Percentiles rank a stretch among this genome's conserved stretches.
These are phyloP conservation scores for Coreoperca whiteheadi DNA, from an alignment of 2,113 vertebrate genomes.

Conservation along the genomic window DNA sequence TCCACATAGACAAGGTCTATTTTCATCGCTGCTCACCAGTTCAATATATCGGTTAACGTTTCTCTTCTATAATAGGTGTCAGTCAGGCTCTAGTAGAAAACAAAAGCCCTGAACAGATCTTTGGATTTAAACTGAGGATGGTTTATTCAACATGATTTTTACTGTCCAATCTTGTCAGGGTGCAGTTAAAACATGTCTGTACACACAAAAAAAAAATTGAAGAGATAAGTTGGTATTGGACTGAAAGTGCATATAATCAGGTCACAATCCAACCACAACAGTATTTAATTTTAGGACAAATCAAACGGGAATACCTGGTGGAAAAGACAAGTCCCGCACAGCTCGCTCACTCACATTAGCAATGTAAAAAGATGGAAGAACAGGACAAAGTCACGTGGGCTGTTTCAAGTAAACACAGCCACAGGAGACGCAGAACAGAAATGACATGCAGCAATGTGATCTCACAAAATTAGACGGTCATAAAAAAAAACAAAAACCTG, in stretches of 20 bases:
- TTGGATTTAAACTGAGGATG: neutral
- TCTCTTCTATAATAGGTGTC: too few relatives aligned
- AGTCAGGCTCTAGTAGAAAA: too few relatives aligned
- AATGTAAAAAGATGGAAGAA: constrained; percentile 12
- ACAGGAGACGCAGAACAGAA: constrained; percentile 13
- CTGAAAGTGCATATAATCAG: constrained; percentile 2
- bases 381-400: neutral
- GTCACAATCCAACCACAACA: constrained; percentile 21
- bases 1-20: too few relatives aligned
- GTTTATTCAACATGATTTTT: neutral
- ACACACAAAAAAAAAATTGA: neutral
- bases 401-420: constrained; percentile 33
- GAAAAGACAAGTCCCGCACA: neutral
- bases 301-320: constrained; percentile 1
- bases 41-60: too few relatives aligned
- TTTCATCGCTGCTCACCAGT: too few relatives aligned
- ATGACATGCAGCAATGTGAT: constrained; percentile 12
- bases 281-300: constrained; percentile 12
- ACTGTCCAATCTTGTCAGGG: neutral
- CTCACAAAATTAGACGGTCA: constrained; percentile 38
- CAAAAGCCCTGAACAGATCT: neutral
- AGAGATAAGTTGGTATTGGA: neutral
- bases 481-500: constrained; percentile 19
- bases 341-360: neutral
- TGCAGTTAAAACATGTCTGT: constrained; percentile 5